Evolutionary conservation across 1,140 invertebrate species (phyloP), one percentile per base, ranked within the genome.

Genomic region (Portunus trituberculatus): DNA sequence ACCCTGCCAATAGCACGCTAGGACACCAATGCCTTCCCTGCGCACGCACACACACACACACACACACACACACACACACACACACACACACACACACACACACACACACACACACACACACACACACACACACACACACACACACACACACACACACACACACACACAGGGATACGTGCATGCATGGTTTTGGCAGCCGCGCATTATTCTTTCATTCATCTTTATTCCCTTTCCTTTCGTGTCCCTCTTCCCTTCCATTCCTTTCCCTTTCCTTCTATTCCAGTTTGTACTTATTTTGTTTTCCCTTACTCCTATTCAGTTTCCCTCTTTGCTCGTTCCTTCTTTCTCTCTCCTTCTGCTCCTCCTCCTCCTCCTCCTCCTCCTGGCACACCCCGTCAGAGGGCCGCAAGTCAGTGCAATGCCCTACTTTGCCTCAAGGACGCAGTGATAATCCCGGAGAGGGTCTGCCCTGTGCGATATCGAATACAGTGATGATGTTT

Each of bases 81-180:
- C 6, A 25, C n/a, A 76, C 67, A 76, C 67, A 76, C 67, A 76
- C 67, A 76, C 67, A 76, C 67, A 76, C 67, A 76, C 67, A 76
- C 67, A 76, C 67, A 59, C 67, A 76, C 67, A 76, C n/a, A 76
- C 67, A 76, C 67, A 76, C 67, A n/a, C n/a, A 25, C 67, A 7
- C 6, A 7, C n/a, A 25, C n/a, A 76, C 67, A 76, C 67, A 76
- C 67, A 59, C 52, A 59, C 52, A 76, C 67, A 76, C 67, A 76
- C 67, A 76, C 67, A 76, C 67, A 76, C 67, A 76, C 67, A 76
- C 67, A 76, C 67, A 76, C 59, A 76, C 59, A 76, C 67, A 76
- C 67, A 76, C 67, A 76, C 67, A 76, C 67, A 76, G 12, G 20
- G 0, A 76, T n/a, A 76, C 67, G 20, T 20, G 20, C 67, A n/a